Evolutionary conservation across 1,140 invertebrate genomes (phyloP).

Genomic region (Teleopsis dalmanni): DNA sequence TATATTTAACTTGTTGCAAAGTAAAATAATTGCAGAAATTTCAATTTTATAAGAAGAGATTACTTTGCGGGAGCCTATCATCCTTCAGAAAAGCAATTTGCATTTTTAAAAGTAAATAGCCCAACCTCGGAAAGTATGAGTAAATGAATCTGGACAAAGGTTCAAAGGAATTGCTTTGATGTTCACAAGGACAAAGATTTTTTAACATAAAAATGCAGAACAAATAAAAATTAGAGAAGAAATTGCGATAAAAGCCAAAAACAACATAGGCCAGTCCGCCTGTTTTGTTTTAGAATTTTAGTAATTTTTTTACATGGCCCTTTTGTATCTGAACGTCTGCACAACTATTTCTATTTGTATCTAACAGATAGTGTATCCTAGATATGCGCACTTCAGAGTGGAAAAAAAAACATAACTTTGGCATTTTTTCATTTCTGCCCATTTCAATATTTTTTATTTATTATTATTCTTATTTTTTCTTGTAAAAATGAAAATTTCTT

Average conservation of each 20-base stretch:
- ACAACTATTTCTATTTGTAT: constrained; percentile 3
- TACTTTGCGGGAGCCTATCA: no score
- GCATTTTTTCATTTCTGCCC: no score
- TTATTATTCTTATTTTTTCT: constrained; percentile 1
- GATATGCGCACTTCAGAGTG: no score
- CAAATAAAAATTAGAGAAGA: neutral
- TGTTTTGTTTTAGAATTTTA: no score
- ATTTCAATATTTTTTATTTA: neutral
- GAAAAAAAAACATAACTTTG: no score
- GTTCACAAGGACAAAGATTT: constrained; percentile 8
- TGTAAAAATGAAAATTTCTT: constrained; percentile 4
- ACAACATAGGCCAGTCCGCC: neutral
- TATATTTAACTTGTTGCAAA: no score
- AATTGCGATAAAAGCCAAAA: neutral
- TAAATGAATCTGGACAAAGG: constrained; percentile 9
- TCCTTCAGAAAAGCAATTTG: no score
- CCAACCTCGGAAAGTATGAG: neutral
- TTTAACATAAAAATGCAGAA: neutral
- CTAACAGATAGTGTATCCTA: no score
- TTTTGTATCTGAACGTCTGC: neutral
- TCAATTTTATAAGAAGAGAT: no score
- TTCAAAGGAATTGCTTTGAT: constrained; percentile 9
- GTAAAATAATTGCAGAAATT: no score
- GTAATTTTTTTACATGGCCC: neutral
- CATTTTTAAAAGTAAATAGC: constrained; percentile 4